These are phyloP conservation scores for Bothrops jararaca DNA, from an alignment of 2,113 vertebrate genomes.

Conservation along the genomic window DNA sequence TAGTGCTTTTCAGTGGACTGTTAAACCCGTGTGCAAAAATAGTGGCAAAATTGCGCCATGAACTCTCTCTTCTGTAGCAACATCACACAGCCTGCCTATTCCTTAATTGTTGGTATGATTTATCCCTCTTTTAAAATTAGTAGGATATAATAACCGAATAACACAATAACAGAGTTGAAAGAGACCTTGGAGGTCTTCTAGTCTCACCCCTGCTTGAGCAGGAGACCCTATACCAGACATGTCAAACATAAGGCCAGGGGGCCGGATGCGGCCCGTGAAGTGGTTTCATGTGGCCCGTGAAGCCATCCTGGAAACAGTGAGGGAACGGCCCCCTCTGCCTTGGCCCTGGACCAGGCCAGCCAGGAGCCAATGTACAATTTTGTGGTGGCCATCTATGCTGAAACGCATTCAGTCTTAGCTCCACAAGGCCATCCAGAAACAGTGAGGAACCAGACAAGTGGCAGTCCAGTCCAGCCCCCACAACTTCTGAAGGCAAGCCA, in stretches of 20 bases:
- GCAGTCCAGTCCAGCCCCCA: not conserved
- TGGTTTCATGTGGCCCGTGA: too few species aligned
- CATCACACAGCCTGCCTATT: not conserved
- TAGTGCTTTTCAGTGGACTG: not conserved
- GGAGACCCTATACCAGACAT: not conserved
- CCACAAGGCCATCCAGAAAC: too few species aligned
- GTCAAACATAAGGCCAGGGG: too few species aligned
- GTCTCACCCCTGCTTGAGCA: not conserved
- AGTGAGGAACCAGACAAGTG: not conserved
- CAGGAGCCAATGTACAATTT: too few species aligned
- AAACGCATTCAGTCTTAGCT: too few species aligned
- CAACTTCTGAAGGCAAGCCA: not conserved
- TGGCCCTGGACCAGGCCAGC: too few species aligned
- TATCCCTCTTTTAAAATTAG: not conserved
- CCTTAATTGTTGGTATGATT: not conserved
- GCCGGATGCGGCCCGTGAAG: too few species aligned
- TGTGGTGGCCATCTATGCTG: too few species aligned
- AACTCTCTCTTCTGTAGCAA: not conserved
- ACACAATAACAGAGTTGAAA: not conserved
- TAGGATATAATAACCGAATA: not conserved
- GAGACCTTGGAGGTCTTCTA: not conserved
- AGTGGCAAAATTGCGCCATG: not conserved
- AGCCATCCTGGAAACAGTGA: too few species aligned
- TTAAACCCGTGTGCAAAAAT: not conserved
- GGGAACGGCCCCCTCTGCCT: too few species aligned